Percentiles rank a stretch among this genome's conserved stretches.
Evolutionary conservation across 1,140 invertebrate genomes (phyloP).

Genomic region (Drosophila tsacasi): DNA sequence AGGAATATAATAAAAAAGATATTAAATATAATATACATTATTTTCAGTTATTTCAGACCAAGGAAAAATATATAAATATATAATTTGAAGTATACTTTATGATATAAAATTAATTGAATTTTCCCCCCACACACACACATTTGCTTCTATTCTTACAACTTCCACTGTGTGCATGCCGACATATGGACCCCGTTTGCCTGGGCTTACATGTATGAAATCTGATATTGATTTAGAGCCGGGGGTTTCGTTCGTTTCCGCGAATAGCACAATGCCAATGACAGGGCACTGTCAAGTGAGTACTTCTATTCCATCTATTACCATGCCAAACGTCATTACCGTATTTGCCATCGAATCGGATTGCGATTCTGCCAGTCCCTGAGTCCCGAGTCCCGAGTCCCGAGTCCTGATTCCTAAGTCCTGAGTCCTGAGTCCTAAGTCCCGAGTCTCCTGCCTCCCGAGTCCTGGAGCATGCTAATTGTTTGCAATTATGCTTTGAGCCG

Average conservation of each 20-base stretch:
- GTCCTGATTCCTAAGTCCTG: neutral
- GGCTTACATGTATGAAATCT: conserved; percentile 23
- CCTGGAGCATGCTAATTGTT: conserved; percentile 74
- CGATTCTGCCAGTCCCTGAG: neutral
- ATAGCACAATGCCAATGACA: conserved; percentile 35
- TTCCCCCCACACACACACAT: rapidly evolving
- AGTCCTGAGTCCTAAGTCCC: neutral
- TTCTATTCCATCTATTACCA: conserved; percentile 12
- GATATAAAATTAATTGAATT: neutral
- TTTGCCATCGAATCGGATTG: conserved; percentile 19
- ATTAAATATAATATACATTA: neutral
- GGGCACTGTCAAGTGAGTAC: conserved; percentile 33
- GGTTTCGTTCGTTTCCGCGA: conserved; percentile 21
- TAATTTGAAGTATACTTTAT: neutral
- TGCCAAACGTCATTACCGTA: conserved; percentile 22
- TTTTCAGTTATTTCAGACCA: no score
- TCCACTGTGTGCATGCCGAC: conserved; percentile 3
- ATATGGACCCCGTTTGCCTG: conserved; percentile 13
- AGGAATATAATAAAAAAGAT: neutral
- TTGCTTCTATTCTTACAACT: neutral
- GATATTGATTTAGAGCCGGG: conserved; percentile 35
- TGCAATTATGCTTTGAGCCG: conserved; percentile 77
- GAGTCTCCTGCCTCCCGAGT: conserved; percentile 6
- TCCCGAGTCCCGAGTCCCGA: neutral
- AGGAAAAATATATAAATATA: neutral